Base-by-base conservation (phyloP, 2,797 vertebrate species). In the Erithacus rubecula region DNA sequence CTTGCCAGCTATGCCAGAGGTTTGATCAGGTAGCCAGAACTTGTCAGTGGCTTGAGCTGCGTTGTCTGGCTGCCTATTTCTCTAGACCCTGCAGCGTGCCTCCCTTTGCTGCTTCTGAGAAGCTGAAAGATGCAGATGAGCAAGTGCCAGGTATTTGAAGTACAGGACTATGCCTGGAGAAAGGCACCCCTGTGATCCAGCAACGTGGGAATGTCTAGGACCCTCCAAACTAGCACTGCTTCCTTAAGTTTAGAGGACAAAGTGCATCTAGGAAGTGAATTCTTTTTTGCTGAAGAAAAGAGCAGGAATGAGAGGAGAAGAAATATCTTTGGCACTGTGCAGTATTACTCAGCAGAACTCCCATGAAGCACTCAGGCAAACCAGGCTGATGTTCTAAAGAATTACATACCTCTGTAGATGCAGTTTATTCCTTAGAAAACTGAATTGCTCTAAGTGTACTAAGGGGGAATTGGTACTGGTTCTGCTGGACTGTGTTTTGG, bases 51-150 rank as follows among this genome's bases (percentile, higher is more conserved):
- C 49, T 87, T 67, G 52, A 67, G 1, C 37, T 72, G 39, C 17
- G 1, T 76, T 44, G n/a, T 67, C 26, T 79, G 29, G 13, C 49
- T 79, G 32, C 32, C 30, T 37, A 0, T 27, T 75, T 82, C 39
- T 84, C 47, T 30, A 17, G 36, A 63, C 19, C 30, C 47, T 72
- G 19, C 32, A 37, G 22, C 0, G 0, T 52, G n/a, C n/a, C 6
- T 94, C 36, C 6, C 20, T 24, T 16, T 72, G 32, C 79, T 80
- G 29, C 39, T 87, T 76, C 60, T 39, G 83, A 27, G 27, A 68
- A 89, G 34, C 9, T 34, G 37, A 81, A 52, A n/a, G 23, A 32
- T 68, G 65, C 34, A 53, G 36, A 21, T 18, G 29, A 41, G 17
- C 56, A 69, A n/a, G 29, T 26, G 44, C 21, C 30, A 49, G 70